Percentiles rank a stretch among this genome's conserved stretches.
Evolutionary conservation across 2,888 invertebrate species (phyloP).

Genomic region (Eupithecia subfuscata): DNA sequence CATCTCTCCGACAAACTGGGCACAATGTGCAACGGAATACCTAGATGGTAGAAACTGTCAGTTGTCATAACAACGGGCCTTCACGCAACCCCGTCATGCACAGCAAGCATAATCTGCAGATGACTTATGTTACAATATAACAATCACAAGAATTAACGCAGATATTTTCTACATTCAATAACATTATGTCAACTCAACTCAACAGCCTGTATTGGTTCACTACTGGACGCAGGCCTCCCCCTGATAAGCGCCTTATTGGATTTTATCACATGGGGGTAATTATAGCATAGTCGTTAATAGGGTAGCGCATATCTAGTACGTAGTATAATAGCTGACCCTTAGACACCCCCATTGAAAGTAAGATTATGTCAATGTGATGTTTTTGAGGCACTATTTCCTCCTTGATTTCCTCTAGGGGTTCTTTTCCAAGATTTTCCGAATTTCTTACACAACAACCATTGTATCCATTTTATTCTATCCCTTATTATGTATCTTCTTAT

Average conservation of each 20-base stretch:
- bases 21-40: conserved; percentile 41
- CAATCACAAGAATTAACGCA: conserved; percentile 39
- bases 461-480: conserved; percentile 7
- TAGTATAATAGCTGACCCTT: too few species aligned
- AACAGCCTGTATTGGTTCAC: too few species aligned
- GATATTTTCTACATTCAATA: conserved; percentile 7
- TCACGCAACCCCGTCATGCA: conserved; percentile 67
- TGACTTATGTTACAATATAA: conserved; percentile 50
- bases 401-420: conserved; percentile 19
- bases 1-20: conserved; percentile 24
- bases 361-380: conserved; percentile 26
- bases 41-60: conserved; percentile 56
- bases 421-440: conserved; percentile 4
- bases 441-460: conserved; percentile 4
- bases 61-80: conserved; percentile 61
- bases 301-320: too few species aligned
- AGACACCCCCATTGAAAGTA: conserved; percentile 15
- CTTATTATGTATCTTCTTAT: not conserved
- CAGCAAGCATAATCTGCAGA: conserved; percentile 47
- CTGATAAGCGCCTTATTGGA: too few species aligned
- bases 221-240: too few species aligned
- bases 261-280: too few species aligned
- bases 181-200: too few species aligned
- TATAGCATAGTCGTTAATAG: too few species aligned
- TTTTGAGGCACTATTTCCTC: conserved; percentile 19